Base-by-base conservation (phyloP, 2,797 vertebrate species). In the Pampus argenteus region DNA sequence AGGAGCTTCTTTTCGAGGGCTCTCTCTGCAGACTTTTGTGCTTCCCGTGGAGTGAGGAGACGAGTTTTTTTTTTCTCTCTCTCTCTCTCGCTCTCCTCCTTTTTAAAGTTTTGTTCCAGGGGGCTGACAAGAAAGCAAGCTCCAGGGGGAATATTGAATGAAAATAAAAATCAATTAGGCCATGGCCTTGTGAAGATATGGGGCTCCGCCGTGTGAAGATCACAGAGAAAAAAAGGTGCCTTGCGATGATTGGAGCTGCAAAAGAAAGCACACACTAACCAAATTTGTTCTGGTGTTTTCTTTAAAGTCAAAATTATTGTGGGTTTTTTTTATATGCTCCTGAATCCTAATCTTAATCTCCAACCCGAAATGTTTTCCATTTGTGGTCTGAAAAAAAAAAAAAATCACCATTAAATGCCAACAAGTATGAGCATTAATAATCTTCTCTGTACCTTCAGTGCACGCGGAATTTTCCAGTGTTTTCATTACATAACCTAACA, bases 161-260 rank as follows among this genome's bases (percentile, higher is more conserved):
- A 91, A 93, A 93, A 93, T 93, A 91, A 94, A 95, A 95, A 95
- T 95, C 94, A 95, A 96, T 96, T 95, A 95, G 94, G 92, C 93
- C 91, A 94, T 87, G 93, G 93, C 89, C 91, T 91, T 90, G 88
- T 88, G 92, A 73, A 91, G 79, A 89, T 85, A 88, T 82, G 87
- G 82, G 89, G 83, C 78, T 77, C 79, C 83, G 81, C 88, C 83
- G 83, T 91, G 94, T 92, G 91, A 94, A 92, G 90, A 92, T 93
- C 88, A 87, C 45, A 85, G 87, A 82, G 75, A 77, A 45, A 73
- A 85, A 88, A 92, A 89, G 91, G 85, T 84, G 85, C 78, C 74
- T 85, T 45, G 80, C 62, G 75, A 85, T 82, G 89, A 91, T 82
- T 90, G 88, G 85, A 88, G 82, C 64, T 56, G 60, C 71, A 42